Base-by-base conservation (phyloP, 2,113 vertebrate genomes). In the Hippocampus abdominalis region DNA sequence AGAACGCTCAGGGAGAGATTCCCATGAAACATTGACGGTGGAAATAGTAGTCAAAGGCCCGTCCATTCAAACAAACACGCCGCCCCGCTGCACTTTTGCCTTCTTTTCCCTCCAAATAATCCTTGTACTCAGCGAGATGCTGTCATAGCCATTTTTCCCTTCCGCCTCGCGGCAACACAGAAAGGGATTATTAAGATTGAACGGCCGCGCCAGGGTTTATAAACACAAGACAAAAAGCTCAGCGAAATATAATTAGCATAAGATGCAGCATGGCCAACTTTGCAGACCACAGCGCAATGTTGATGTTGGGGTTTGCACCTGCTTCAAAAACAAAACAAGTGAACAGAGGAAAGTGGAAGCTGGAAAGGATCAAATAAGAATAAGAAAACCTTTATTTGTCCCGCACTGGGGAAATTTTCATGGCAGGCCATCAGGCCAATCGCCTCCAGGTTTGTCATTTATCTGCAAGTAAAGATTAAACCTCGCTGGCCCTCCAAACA, bases 211-310 rank as follows among this genome's bases (percentile, higher is more conserved):
- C 59, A 71, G 29, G 69, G 69, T 10, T 78, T 57, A 71, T 66
- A 76, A 74, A 68, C 46, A 73, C 60, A 64, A 64, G 68, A 72
- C 72, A 76, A 81, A 86, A 65, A 76, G 70, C 68, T 84, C 74
- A 74, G 74, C 71, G 64, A 75, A 82, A 85, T 73, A 49, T 66
- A 76, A 86, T 76, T 65, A 72, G 68, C 70, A 51, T 0, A 27
- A 62, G 79, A 62, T 61, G 59, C 20, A 36, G 42, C 36, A 54
- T 40, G 68, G 60, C 42, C 21, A 27, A 29, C 56, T 73, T 63
- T 59, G 62, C 27, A 56, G 64, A 75, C 64, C 62, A 48, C 1
- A 75, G 39, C 46, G 25, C 81, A 78, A 79, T 4, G 27, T 63
- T 82, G 48, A 11, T 46, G 11, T 46, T 46, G 8, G 1, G 9